Percentiles rank a stretch among this genome's conserved stretches.
phyloP scores from a whole-genome alignment of 2,888 invertebrate genomes.

The Pseudoips prasinana region DNA sequence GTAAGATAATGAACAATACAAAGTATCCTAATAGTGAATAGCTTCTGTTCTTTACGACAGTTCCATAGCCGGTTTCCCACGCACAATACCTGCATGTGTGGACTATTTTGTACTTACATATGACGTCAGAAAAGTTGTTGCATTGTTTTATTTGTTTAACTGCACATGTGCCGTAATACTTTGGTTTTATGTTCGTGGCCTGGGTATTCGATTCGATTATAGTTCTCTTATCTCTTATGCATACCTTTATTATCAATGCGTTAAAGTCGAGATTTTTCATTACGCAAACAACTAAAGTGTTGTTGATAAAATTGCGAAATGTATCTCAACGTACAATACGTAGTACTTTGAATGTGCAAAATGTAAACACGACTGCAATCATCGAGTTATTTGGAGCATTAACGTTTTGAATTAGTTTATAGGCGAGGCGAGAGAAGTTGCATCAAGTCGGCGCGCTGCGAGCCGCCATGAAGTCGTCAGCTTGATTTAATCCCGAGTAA shows the following conservation, averaged over 20 bases:
- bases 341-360: conserved; percentile 16
- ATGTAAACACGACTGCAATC: conserved; percentile 44
- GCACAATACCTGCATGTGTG: conserved; percentile 56
- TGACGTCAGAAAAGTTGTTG: conserved; percentile 47
- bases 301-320: conserved; percentile 13
- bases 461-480: conserved; percentile 46
- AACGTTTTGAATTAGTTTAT: conserved; percentile 41
- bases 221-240: too few species aligned
- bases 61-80: conserved; percentile 47
- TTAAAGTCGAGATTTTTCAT: too few species aligned
- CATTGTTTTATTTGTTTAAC: conserved; percentile 50
- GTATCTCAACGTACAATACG: conserved; percentile 7
- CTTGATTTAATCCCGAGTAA: conserved; percentile 63
- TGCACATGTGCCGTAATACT: conserved; percentile 44
- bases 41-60: conserved; percentile 20
- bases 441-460: conserved; percentile 45
- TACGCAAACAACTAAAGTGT: too few species aligned
- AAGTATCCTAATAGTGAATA: conserved; percentile 13
- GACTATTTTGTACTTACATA: conserved; percentile 41
- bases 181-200: conserved; percentile 25
- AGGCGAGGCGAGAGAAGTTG: conserved; percentile 36
- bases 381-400: conserved; percentile 45
- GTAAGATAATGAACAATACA: conserved; percentile 20
- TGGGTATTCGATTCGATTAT: too few species aligned
- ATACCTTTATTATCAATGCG: too few species aligned